Percentiles rank a stretch among this genome's conserved stretches.
Evolutionary conservation across 1,140 invertebrate species (phyloP).

Genomic region (Heterodera carotae): DNA sequence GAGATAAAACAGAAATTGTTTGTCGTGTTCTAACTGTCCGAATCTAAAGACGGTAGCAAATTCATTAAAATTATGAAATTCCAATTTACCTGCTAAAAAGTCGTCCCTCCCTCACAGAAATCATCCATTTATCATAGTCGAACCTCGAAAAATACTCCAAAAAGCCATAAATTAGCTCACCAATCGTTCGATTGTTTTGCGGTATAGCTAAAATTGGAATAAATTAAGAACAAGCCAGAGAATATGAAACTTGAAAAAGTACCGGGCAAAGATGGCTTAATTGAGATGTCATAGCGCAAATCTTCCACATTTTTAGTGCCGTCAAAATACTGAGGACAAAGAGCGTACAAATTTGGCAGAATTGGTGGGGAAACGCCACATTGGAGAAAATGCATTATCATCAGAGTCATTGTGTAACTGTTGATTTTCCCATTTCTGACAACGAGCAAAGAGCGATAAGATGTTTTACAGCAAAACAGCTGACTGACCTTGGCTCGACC

Average conservation of each 20-base stretch:
- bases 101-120: conserved; percentile 79
- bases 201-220: conserved; percentile 67
- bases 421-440: conserved; percentile 24
- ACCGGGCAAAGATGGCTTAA: conserved; percentile 36
- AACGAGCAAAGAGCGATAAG: not conserved
- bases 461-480: conserved; percentile 6
- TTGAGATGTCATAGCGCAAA: conserved; percentile 28
- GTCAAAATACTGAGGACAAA: conserved; percentile 46
- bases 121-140: conserved; percentile 77
- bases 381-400: conserved; percentile 94
- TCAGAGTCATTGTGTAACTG: conserved; percentile 76
- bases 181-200: conserved; percentile 75
- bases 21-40: conserved; percentile 23
- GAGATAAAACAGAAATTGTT: conserved; percentile 59
- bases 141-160: conserved; percentile 79
- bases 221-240: no score
- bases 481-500: conserved; percentile 7
- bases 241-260: conserved; percentile 12
- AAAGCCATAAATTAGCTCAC: conserved; percentile 85
- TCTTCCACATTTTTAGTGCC: conserved; percentile 26
- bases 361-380: conserved; percentile 71
- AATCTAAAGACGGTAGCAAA: conserved; percentile 5
- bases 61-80: conserved; percentile 35
- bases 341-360: conserved; percentile 57
- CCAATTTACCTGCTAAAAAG: conserved; percentile 69